Evolutionary conservation across 2,888 invertebrate species (phyloP).

Genomic region (Cordilura impudica): DNA sequence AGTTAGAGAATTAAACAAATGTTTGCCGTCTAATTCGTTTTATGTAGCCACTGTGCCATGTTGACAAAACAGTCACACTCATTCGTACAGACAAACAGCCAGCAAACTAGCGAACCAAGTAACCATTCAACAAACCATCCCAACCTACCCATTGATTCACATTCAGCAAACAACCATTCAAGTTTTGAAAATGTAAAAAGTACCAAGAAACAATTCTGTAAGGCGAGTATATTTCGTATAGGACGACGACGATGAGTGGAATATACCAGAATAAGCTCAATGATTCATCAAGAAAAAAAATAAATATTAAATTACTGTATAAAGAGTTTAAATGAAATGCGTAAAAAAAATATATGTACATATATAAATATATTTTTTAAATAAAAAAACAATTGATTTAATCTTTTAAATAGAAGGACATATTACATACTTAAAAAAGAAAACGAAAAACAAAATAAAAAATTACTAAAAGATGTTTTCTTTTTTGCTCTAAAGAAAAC

Average conservation of each 20-base stretch:
- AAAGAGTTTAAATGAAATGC: background rate
- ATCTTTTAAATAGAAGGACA: too few relatives aligned
- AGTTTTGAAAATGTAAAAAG: background rate
- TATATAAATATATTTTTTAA: too few relatives aligned
- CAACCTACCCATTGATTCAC: conserved; percentile 35
- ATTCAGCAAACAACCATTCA: conserved; percentile 34
- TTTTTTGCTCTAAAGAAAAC: too few relatives aligned
- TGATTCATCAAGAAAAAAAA: conserved; percentile 35
- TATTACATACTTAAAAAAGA: too few relatives aligned
- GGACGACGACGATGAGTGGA: background rate
- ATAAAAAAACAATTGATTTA: too few relatives aligned
- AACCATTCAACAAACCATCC: conserved; percentile 10
- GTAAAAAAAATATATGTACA: background rate
- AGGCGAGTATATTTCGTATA: background rate
- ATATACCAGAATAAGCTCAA: conserved; percentile 14
- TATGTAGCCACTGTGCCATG: too few relatives aligned
- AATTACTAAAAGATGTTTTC: too few relatives aligned
- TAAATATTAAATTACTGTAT: background rate
- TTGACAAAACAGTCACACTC: conserved; percentile 48
- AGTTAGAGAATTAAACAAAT: too few relatives aligned
- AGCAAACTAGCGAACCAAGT: conserved; percentile 42
- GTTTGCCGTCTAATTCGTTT: too few relatives aligned
- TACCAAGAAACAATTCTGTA: background rate
- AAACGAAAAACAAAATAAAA: too few relatives aligned
- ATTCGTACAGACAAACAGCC: conserved; percentile 10